Conservation (phyloP, 2,888 invertebrate species). For the Marasmarcha lunaedactyla region DNA sequence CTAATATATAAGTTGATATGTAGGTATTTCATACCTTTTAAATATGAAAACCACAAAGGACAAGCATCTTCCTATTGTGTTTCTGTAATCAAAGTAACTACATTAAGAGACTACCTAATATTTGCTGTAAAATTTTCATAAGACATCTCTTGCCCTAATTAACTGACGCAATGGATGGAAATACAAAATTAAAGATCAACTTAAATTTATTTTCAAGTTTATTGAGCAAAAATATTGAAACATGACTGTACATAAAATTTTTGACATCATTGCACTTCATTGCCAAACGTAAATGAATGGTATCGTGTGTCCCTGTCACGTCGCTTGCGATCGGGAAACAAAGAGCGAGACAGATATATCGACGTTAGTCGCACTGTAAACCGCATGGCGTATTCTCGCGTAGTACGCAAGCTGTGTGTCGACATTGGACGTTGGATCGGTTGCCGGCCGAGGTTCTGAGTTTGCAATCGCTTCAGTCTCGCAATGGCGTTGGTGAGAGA, state of each 20-base stretch:
- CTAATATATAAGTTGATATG: too few relatives aligned
- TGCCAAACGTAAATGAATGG: constrained; percentile 67
- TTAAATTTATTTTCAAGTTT: constrained; percentile 20
- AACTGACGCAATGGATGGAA: too few relatives aligned
- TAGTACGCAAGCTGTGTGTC: constrained; percentile 70
- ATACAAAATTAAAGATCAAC: not conserved
- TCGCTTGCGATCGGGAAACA: constrained; percentile 9
- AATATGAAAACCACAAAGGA: too few relatives aligned
- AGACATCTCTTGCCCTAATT: too few relatives aligned
- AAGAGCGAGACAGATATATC: constrained; percentile 37
- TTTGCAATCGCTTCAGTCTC: constrained; percentile 52
- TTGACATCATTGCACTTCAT: constrained; percentile 38
- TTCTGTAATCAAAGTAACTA: too few relatives aligned
- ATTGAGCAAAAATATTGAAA: constrained; percentile 39
- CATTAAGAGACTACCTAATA: too few relatives aligned
- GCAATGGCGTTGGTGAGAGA: constrained; percentile 64
- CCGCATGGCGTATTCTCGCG: constrained; percentile 56
- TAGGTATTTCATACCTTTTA: too few relatives aligned
- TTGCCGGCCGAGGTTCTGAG: constrained; percentile 56
- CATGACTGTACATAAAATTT: constrained; percentile 22
- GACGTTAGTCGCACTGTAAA: constrained; percentile 22
- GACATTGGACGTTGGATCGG: constrained; percentile 69
- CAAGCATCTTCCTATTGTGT: too few relatives aligned
- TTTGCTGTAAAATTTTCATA: too few relatives aligned
- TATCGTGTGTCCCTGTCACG: constrained; percentile 12